Base-by-base conservation (phyloP, 2,888 invertebrate genomes). In the Eilema sororculum region DNA sequence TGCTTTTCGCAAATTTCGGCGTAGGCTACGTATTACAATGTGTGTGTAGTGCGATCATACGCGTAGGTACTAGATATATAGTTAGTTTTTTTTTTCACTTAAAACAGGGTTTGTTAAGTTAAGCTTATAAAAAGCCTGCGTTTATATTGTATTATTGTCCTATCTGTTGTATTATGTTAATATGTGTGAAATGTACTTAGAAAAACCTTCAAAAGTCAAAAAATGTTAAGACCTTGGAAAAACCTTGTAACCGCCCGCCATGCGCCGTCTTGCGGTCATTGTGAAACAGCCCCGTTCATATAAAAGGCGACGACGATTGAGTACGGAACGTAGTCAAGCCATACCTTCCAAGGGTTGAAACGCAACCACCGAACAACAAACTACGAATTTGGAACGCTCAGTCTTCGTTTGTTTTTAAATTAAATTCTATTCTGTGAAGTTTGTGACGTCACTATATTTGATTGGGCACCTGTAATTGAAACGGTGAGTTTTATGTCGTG, bases 271-370 rank as follows among this genome's bases (percentile, higher is more conserved):
- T 84, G 74, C 67, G 74, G 22, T 73, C 84, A 87, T 72, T 87
- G 82, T 87, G 76, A 57, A 84, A 76, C 85, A 81, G 72, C 85
- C 86, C 74, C 68, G 69, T 68, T 64, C 73, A 72, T 88, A 88
- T 89, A 89, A 84, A 88, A 87, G 85, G 78, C 73, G 60, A 72
- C 67, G 76, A 70, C 71, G 71, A 73, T 60, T 68, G 77, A 73
- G 75, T 58, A 72, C 72, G 71, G 64, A 73, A 73, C 86, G 86
- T 86, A 91, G 91, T 91, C 84, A 86, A 83, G 77, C 76, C 65
- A 78, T 79, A 81, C 85, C 85, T 81, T 77, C 79, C 69, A 66
- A 79, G 82, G 78, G 80, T 76, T 73, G 78, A 78, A 85, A 79
- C 80, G 76, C 72, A 79, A 77, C 69, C 71, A 62, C 69, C 67